phyloP scores from a whole-genome alignment of 2,797 vertebrate species.

The Melanotaenia nigrans region DNA sequence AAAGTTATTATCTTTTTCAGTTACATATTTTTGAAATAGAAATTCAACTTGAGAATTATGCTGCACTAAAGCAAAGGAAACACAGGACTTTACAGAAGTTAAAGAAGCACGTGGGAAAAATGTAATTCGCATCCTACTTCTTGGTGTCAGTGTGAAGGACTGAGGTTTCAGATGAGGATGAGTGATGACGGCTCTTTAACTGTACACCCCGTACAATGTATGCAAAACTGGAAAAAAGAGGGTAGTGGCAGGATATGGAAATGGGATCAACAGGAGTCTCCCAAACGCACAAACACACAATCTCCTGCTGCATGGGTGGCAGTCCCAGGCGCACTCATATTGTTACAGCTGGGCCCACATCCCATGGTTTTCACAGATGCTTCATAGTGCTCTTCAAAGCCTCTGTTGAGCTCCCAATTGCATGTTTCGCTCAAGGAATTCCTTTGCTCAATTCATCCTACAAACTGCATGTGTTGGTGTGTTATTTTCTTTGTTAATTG shows the following conservation, averaged over 20 bases:
- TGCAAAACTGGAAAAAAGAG: slow-evolving; percentile 32
- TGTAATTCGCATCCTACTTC: neutral
- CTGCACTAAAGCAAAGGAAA: neutral
- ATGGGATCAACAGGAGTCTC: slow-evolving; percentile 61
- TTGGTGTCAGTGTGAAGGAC: slow-evolving; percentile 38
- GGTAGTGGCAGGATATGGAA: slow-evolving; percentile 63
- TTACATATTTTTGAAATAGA: neutral
- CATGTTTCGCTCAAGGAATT: slow-evolving; percentile 43
- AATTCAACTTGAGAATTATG: neutral
- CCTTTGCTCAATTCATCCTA: slow-evolving; percentile 22
- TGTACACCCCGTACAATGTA: slow-evolving; percentile 67
- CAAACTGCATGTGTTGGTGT: slow-evolving; percentile 20
- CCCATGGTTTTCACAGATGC: slow-evolving; percentile 54
- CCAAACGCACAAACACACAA: slow-evolving; percentile 64
- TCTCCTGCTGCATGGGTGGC: slow-evolving; percentile 76
- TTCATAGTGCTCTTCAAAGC: slow-evolving; percentile 52
- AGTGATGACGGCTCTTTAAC: slow-evolving; percentile 45
- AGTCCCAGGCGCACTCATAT: slow-evolving; percentile 67
- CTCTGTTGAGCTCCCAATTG: slow-evolving; percentile 34
- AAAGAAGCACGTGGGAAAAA: neutral
- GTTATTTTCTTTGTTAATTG: slow-evolving; percentile 22
- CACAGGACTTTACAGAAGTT: neutral
- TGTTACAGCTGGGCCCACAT: slow-evolving; percentile 83
- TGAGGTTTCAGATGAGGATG: slow-evolving; percentile 44
- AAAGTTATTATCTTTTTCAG: neutral